Percentiles rank a stretch among this genome's conserved stretches.
These are phyloP conservation scores for Asbolus verrucosus DNA, from an alignment of 1,140 invertebrate species.

Conservation along the genomic window DNA sequence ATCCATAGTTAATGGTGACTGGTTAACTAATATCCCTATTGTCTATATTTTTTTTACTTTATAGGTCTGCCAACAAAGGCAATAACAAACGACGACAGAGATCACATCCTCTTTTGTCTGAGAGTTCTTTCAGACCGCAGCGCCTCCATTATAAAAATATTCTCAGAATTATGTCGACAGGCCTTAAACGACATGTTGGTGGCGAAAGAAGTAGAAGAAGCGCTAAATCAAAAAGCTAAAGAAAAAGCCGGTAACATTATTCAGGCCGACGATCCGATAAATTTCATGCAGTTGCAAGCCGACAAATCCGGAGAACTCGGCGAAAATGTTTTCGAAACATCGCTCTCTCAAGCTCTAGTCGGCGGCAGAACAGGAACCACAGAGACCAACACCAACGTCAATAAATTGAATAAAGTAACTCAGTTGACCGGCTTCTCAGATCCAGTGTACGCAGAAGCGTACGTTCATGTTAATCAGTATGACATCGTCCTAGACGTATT, in stretches of 20 bases:
- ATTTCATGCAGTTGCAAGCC: slow-evolving; percentile 85
- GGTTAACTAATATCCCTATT: too few relatives aligned
- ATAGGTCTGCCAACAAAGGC: slow-evolving; percentile 75
- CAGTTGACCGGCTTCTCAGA: slow-evolving; percentile 99
- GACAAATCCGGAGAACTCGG: slow-evolving; percentile 80
- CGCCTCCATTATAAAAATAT: slow-evolving; percentile 79
- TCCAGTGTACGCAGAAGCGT: slow-evolving; percentile 98
- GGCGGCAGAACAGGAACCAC: slow-evolving; percentile 67
- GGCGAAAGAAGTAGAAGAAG: slow-evolving; percentile 83
- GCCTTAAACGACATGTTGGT: slow-evolving; percentile 89
- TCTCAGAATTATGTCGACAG: slow-evolving; percentile 81
- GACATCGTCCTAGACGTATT: slow-evolving; percentile 97
- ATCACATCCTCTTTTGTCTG: slow-evolving; percentile 89
- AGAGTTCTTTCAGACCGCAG: slow-evolving; percentile 83
- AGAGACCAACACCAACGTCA: slow-evolving; percentile 69
- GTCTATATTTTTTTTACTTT: slow-evolving; percentile 48
- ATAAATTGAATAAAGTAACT: slow-evolving; percentile 89
- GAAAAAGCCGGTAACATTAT: slow-evolving; percentile 80
- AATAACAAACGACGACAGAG: slow-evolving; percentile 96
- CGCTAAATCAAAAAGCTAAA: slow-evolving; percentile 69
- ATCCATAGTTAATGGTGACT: too few relatives aligned
- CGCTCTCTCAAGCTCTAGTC: slow-evolving; percentile 90
- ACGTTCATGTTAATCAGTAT: slow-evolving; percentile 99
- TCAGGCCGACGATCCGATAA: slow-evolving; percentile 89
- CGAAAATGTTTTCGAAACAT: slow-evolving; percentile 95